Evolutionary conservation across 53 echinoderm and acorn worm species (phyloP).

Genomic region (Patiria pectinifera): DNA sequence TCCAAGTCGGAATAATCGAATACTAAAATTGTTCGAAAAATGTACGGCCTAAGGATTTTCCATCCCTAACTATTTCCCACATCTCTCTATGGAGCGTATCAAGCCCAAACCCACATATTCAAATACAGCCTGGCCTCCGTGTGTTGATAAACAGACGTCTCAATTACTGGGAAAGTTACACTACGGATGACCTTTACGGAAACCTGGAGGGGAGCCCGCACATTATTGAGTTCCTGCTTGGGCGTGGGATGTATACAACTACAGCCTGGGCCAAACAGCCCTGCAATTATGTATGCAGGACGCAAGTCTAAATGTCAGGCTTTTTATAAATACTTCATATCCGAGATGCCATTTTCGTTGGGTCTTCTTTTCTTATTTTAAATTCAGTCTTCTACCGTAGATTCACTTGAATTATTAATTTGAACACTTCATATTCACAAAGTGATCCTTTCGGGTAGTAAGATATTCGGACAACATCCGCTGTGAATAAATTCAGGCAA

Average conservation of each 20-base stretch:
- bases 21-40: no score
- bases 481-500: not conserved
- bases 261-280: not conserved
- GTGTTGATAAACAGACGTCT: constrained; percentile 12
- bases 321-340: not conserved
- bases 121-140: not conserved
- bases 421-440: not conserved
- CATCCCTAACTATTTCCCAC: not conserved
- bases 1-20: no score
- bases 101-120: not conserved
- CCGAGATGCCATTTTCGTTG: not conserved
- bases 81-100: not conserved
- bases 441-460: not conserved
- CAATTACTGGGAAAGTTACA: constrained; percentile 12
- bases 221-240: not conserved
- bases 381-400: no score
- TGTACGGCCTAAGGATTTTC: no score
- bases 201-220: not conserved
- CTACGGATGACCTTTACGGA: not conserved
- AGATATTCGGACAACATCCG: not conserved
- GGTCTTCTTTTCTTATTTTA: not conserved
- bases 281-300: not conserved
- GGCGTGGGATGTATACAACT: not conserved
- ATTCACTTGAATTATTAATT: not conserved
- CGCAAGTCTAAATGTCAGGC: not conserved